Evolutionary conservation across 2,113 vertebrate genomes (phyloP), one percentile per base, ranked within the genome.

Genomic region (Nycticryphes semicollaris): DNA sequence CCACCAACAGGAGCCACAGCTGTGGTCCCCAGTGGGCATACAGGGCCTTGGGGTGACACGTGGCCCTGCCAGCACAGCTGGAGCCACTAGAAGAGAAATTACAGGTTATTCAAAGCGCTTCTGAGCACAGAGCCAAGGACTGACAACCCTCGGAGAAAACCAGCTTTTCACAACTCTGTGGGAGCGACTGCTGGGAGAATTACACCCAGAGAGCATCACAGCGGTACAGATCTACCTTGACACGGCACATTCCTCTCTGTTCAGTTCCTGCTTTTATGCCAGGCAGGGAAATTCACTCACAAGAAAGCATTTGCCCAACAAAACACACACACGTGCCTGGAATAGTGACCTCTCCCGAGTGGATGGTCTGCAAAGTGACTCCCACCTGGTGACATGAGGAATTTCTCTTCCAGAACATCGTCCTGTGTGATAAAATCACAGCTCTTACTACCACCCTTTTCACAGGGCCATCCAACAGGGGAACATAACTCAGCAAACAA

Each of bases 381-480:
- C 50, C 50, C 10, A 8, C 27, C 33, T 2, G 25, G 39, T 9
- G 15, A 12, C 3, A 3, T 0, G 2, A n/a, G 43, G 28, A 14
- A 25, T 9, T 59, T 14, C 27, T 25, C 37, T 60, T 27, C 28
- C 82, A 59, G 48, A 47, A 41, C 1, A 21, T 8, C 15, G 8
- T 22, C 19, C 72, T 8, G 1, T 0, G 20, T 1, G 4, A 7
- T 5, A 31, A 35, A 69, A 2, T 25, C 7, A 23, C 41, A 89
- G 66, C 62, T 78, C 56, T 83, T 21, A 6, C 22, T 45, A 14
- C 62, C 48, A 12, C 31, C 39, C 43, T 24, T 39, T 63, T 33
- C 48, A 15, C 3, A 1, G 6, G 30, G 50, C 30, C 64, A 92
- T 8, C 59, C 64, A 53, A 6, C n/a, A 57, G 62, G 14, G 82